Base-by-base conservation (phyloP, 2,888 invertebrate genomes). In the Campaea margaritaria region DNA sequence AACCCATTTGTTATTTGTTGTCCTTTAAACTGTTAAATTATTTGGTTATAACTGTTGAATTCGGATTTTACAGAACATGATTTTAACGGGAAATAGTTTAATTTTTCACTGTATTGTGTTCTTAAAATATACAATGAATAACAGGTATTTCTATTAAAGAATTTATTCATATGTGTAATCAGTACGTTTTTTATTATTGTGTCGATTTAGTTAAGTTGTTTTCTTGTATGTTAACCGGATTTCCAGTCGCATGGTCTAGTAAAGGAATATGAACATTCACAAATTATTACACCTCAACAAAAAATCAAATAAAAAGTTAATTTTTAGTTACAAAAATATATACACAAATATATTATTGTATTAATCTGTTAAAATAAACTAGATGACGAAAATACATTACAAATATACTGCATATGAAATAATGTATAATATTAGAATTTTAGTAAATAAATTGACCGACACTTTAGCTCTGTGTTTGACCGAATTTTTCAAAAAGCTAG, bases 401-500 rank as follows among this genome's bases (percentile, higher is more conserved):
- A 21, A 44, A 28, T 27, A 27, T 27, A 21, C 5, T 21, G 21
- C 2, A 21, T 21, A 21, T 21, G 21, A 21, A 3, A 21, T 21
- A 21, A 2, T 21, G n/a, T 21, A 21, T 21, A n/a, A 5, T 60
- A 59, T 62, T 53, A 46, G 21, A 36, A 46, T 64, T 65, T 58
- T 60, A 62, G 59, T 62, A 57, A 7, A 52, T 51, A 45, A 36
- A 42, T 27, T 52, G 83, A 87, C n/a, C n/a, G n/a, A n/a, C n/a
- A n/a, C n/a, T n/a, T n/a, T n/a, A n/a, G n/a, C n/a, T n/a, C n/a
- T n/a, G n/a, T n/a, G n/a, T n/a, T n/a, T n/a, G n/a, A n/a, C 89
- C 89, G 85, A 79, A 75, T 75, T 67, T 73, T 75, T 81, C 75
- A 88, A 90, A 89, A 85, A 85, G 91, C 91, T 91, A 91, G 91